Conservation (phyloP, 2,888 invertebrate species). For the Labia minor region DNA sequence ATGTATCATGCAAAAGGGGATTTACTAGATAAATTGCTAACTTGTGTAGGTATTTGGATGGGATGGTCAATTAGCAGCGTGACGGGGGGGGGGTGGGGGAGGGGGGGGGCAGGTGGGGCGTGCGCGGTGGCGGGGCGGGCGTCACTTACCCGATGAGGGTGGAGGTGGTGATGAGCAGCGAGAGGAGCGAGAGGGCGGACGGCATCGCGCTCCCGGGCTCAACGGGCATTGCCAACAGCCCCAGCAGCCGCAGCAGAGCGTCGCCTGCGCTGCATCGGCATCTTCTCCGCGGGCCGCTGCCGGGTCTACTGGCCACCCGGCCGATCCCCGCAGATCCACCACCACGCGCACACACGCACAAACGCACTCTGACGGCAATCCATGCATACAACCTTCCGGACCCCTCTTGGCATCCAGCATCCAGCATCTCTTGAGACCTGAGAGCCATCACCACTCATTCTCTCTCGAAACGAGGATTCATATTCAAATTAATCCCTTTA, state of each 20-base stretch:
- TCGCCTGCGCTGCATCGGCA: not conserved
- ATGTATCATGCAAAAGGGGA: no score
- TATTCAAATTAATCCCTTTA: no score
- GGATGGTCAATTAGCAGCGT: not conserved
- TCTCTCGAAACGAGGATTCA: no score
- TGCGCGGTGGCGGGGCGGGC: not conserved
- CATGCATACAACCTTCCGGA: no score
- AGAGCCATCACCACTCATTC: no score
- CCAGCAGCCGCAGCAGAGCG: not conserved
- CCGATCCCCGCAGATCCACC: not conserved
- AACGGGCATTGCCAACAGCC: not conserved
- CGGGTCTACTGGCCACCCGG: not conserved
- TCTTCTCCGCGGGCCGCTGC: not conserved
- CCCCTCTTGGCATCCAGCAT: no score
- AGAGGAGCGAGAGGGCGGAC: not conserved
- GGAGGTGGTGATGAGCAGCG: constrained; percentile 13
- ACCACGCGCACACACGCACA: not conserved
- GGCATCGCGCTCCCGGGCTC: not conserved
- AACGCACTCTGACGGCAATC: not conserved
- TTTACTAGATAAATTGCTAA: no score
- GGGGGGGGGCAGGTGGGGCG: not conserved
- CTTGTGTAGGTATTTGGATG: no score
- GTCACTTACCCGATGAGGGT: not conserved
- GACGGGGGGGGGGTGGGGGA: not conserved
- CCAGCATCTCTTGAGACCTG: no score